A percentile compares a stretch with the other conserved stretches of the same genome.
These are phyloP conservation scores for Anableps anableps DNA, from an alignment of 2,797 vertebrate species.

Conservation along the genomic window DNA sequence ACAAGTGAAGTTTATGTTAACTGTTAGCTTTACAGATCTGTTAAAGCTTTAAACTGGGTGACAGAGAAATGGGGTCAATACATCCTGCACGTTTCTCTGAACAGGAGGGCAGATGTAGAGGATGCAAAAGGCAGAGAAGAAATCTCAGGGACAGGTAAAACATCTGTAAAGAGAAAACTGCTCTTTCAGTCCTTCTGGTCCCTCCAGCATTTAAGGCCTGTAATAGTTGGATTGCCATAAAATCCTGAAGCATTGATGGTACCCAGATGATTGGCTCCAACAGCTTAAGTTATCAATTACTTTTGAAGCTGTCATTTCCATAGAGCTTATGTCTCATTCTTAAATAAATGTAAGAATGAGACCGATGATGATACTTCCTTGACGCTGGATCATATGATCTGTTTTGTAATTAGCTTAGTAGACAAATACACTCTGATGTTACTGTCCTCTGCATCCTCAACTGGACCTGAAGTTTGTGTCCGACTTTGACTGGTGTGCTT, in stretches of 20 bases:
- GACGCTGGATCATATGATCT: background rate
- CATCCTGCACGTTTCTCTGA: background rate
- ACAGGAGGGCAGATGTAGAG: background rate
- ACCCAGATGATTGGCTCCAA: background rate
- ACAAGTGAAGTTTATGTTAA: background rate
- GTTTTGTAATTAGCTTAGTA: background rate
- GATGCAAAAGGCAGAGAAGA: background rate
- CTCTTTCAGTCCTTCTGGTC: background rate
- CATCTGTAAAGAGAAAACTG: background rate
- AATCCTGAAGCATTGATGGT: background rate
- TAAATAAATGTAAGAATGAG: background rate
- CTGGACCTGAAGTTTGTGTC: background rate
- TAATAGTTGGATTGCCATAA: background rate
- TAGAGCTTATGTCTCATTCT: background rate
- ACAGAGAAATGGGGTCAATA: background rate
- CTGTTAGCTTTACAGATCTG: background rate
- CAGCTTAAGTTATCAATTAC: background rate
- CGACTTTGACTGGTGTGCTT: background rate
- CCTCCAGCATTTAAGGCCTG: background rate
- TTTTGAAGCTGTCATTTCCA: background rate
- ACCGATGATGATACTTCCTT: background rate
- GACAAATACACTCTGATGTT: background rate
- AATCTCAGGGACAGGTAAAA: background rate
- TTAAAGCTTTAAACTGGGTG: background rate
- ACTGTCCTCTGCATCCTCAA: background rate